Base-by-base conservation (phyloP, 2,113 vertebrate genomes). In the Zosterops hypoxanthus region DNA sequence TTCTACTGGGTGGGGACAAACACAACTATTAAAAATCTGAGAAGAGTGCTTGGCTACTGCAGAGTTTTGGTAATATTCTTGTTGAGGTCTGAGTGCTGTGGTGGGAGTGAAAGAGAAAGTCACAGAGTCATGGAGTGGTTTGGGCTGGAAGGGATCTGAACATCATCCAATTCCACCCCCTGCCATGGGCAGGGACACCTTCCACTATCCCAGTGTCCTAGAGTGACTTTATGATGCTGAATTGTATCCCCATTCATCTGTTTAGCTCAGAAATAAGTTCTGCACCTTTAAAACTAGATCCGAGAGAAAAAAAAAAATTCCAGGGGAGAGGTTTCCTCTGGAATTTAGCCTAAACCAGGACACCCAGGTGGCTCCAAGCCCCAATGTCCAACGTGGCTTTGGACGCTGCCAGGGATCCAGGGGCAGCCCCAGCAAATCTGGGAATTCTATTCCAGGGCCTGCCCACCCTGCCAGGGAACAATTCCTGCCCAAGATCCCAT, bases 391-490 rank as follows among this genome's bases (percentile, higher is more conserved):
- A 1, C 13, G 5, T 53, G n/a, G 24, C 16, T 33, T 25, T n/a
- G 53, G 16, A 1, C 33, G 53, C 20, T 66, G 0, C 8, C 53
- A 82, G 39, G 23, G 13, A 53, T 46, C 15, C 52, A 75, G 33
- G 7, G 14, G 10, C 28, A 82, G 44, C 46, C 53, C n/a, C 33
- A 73, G 22, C 23, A 39, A 0, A 46, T 39, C 28, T 59, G 60
- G 23, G 22, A 6, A n/a, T 1, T 14, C 34, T 65, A 31, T 19
- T 12, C 44, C 31, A 49, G 57, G 5, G 8, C 6, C 19, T 69
- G 0, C 0, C 15, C 24, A 21, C 12, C 19, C 6, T 41, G 12
- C 0, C 0, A 57, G 31, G 3, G 9, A 47, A 41, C 1, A 63
- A 56, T n/a, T 87, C 16, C 42, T 44, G 42, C 42, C 16, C 42